Conservation (phyloP, 30 jellyfish, hydroid and myxozoan genomes). For the Turritopsis dohrnii region DNA sequence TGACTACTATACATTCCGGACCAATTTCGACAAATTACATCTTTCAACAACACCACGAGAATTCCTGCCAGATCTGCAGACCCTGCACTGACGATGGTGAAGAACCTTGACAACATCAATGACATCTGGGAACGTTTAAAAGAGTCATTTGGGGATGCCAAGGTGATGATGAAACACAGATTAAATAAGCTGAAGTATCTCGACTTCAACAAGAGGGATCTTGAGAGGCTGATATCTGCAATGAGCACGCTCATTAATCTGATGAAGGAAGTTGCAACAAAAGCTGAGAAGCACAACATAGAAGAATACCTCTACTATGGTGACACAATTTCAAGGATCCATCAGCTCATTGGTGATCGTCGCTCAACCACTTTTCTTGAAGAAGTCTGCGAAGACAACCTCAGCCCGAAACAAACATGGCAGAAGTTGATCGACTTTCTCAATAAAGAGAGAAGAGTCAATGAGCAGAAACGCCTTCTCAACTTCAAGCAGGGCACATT, state of each 20-base stretch:
- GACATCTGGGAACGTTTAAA: conserved; percentile 18
- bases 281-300: conserved; percentile 19
- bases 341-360: conserved; percentile 19
- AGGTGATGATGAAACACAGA: conserved; percentile 16
- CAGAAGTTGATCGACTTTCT: conserved; percentile 8
- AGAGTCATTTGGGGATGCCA: conserved; percentile 19
- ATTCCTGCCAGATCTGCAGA: conserved; percentile 19
- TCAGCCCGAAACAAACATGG: conserved; percentile 27
- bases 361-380: conserved; percentile 1
- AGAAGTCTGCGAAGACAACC: conserved; percentile 13
- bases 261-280: conserved; percentile 14
- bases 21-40: conserved; percentile 12
- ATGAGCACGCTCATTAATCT: conserved; percentile 28
- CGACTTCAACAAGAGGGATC: conserved; percentile 15
- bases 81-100: conserved; percentile 27
- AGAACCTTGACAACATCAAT: conserved; percentile 8
- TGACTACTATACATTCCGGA: too few relatives aligned
- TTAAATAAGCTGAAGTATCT: background rate
- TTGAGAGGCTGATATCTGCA: background rate
- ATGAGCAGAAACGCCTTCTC: conserved; percentile 8
- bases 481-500: conserved; percentile 5
- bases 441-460: conserved; percentile 11
- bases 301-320: conserved; percentile 24
- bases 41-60: conserved; percentile 15
- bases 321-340: conserved; percentile 8